Percentiles rank a stretch among this genome's conserved stretches.
These are phyloP conservation scores for Jacana jacana DNA, from an alignment of 2,113 vertebrate genomes.

Conservation along the genomic window DNA sequence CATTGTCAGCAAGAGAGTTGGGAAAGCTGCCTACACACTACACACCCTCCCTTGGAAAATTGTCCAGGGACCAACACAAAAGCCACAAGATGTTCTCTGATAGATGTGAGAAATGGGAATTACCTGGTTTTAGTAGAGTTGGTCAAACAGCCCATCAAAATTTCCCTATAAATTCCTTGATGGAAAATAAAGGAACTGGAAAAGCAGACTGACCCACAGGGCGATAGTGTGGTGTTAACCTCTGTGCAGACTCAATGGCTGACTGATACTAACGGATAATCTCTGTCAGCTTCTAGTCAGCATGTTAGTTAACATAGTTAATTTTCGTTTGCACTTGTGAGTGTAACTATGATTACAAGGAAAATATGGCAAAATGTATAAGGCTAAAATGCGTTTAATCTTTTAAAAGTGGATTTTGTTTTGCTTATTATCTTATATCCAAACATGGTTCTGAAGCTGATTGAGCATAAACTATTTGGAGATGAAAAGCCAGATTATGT, in stretches of 20 bases:
- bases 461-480: background rate
- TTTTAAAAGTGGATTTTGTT: background rate
- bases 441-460: background rate
- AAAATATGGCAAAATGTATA: background rate
- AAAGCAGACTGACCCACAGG: background rate
- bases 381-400: background rate
- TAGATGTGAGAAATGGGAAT: background rate
- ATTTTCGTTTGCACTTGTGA: background rate
- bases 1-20: background rate
- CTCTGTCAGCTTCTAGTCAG: background rate
- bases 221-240: background rate
- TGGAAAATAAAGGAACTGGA: background rate
- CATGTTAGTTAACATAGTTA: rapidly evolving
- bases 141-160: background rate
- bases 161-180: background rate
- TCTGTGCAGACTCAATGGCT: background rate
- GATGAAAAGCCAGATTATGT: background rate
- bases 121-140: background rate
- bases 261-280: background rate
- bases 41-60: background rate
- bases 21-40: background rate
- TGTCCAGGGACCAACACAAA: background rate
- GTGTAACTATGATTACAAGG: background rate
- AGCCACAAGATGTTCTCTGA: background rate
- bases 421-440: background rate